These are phyloP conservation scores for Neoitamus cyanurus DNA, from an alignment of 2,888 invertebrate species.

Conservation along the genomic window DNA sequence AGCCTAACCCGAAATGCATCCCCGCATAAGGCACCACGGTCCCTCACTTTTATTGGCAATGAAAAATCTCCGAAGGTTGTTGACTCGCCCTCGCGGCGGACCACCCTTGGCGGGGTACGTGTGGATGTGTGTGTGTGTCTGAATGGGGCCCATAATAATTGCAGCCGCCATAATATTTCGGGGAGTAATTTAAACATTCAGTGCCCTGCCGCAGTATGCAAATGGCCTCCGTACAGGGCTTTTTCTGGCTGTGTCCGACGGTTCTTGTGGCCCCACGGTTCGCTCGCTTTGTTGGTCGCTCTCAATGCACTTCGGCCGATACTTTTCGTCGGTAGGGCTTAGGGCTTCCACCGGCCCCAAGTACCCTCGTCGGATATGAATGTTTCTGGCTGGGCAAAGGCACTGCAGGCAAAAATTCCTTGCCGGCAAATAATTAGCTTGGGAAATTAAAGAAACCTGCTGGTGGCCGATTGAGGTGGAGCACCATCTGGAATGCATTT, in stretches of 20 bases:
- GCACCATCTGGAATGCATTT: background rate
- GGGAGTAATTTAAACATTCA: constrained; percentile 48
- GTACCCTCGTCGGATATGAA: background rate
- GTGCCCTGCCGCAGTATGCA: constrained; percentile 49
- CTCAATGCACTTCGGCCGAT: background rate
- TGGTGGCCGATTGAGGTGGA: background rate
- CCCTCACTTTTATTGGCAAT: background rate
- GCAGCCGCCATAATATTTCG: constrained; percentile 48
- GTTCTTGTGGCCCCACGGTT: background rate
- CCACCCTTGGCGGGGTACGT: background rate
- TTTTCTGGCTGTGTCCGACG: background rate
- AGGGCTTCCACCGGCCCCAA: background rate
- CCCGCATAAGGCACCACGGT: background rate
- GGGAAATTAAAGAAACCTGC: background rate
- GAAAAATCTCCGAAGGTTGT: background rate
- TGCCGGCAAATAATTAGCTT: background rate
- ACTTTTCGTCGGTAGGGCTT: background rate
- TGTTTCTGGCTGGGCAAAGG: background rate
- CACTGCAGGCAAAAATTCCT: background rate
- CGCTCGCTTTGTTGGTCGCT: background rate
- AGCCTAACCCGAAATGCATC: background rate
- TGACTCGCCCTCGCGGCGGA: background rate
- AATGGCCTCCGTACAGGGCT: constrained; percentile 23
- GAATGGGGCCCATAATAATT: constrained; percentile 37
- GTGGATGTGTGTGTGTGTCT: background rate